Base-by-base conservation (phyloP, 2,113 vertebrate species). In the Pluvialis apricaria region DNA sequence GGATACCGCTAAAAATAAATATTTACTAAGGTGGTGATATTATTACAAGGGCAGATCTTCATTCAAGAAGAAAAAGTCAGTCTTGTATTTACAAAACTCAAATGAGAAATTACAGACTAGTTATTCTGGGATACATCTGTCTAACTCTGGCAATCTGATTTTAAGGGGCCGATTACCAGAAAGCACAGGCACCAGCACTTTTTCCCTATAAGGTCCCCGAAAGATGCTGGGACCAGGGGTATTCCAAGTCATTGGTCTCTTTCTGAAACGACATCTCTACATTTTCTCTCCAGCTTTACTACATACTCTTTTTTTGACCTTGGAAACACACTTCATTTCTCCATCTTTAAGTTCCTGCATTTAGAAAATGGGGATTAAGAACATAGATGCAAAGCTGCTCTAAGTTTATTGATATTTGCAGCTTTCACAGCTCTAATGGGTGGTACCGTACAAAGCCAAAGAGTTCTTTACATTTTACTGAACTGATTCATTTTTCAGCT, bases 361-460 rank as follows among this genome's bases (percentile, higher is more conserved):
- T 96, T 83, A 95, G 71, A 93, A 97, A 87, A 92, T 1, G 1
- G 8, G 61, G 36, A 82, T 82, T 94, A 92, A 95, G 61, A 79
- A 69, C 40, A 55, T 0, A 73, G 57, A 68, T 49, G 49, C 34
- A 81, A 83, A 88, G 28, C 38, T 85, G 61, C 40, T 93, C 42
- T 68, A 79, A 84, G 28, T 94, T 87, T 95, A 93, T 94, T 95
- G 83, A 92, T 65, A 82, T 89, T 61, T 86, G 62, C 54, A 72
- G 69, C 83, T 91, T 84, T 83, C 75, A 69, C 92, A 92, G 40
- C 25, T 86, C 57, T 88, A 92, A 93, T 60, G 80, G 76, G 16
- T 78, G 79, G 38, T 38, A 68, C 38, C 0, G 0, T 31, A 92
- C 11, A 57, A 95, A 90, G n/a, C 47, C 52, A 65, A 64, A 52